These are phyloP conservation scores for Globodera ellingtonae DNA, from an alignment of 1,140 invertebrate species.

Conservation along the genomic window DNA sequence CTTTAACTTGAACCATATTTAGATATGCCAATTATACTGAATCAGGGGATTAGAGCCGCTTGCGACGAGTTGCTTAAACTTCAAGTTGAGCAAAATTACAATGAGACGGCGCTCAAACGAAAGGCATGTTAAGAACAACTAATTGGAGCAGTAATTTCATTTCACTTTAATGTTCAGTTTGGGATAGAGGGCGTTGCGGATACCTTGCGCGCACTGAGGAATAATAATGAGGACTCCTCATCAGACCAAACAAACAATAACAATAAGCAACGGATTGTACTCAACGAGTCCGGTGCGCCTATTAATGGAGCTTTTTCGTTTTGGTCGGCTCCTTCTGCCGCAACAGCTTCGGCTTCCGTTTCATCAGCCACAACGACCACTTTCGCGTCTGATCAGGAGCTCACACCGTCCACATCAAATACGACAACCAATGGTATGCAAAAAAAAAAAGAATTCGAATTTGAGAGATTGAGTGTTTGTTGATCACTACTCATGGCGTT, in stretches of 20 bases:
- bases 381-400: not conserved
- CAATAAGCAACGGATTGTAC: conserved; percentile 38
- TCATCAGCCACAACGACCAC: not conserved
- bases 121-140: not conserved
- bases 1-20: not conserved
- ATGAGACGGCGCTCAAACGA: conserved; percentile 29
- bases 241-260: not conserved
- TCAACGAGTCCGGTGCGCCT: conserved; percentile 37
- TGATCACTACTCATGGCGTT: not conserved
- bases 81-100: conserved; percentile 32
- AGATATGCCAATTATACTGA: not conserved
- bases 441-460: not conserved
- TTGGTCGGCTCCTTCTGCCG: not conserved
- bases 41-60: not conserved
- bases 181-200: conserved; percentile 34
- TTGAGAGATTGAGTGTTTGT: not conserved
- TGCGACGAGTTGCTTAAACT: conserved; percentile 37
- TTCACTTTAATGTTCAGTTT: conserved; percentile 30
- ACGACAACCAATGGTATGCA: conserved; percentile 21
- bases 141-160: conserved; percentile 10
- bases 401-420: conserved; percentile 26
- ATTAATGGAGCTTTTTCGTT: conserved; percentile 39
- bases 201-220: conserved; percentile 33
- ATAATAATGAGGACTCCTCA: conserved; percentile 24
- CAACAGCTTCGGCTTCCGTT: conserved; percentile 6